Percentiles rank a stretch among this genome's conserved stretches.
Evolutionary conservation across 1,140 invertebrate genomes (phyloP).

Genomic region (Brachionus koreanus): DNA sequence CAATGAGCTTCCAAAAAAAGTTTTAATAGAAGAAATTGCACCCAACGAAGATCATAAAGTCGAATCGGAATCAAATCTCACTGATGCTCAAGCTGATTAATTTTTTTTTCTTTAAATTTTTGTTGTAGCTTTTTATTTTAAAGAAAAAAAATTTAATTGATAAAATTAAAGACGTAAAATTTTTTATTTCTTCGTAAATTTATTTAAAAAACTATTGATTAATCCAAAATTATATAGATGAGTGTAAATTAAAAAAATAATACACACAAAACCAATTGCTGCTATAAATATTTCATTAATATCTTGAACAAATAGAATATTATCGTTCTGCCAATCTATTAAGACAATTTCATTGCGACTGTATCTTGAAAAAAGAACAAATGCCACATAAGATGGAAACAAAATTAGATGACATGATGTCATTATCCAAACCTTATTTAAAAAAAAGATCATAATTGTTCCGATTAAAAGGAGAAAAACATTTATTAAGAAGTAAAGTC

Average conservation of each 20-base stretch:
- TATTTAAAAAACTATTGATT: not conserved
- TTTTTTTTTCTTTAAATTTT: not conserved
- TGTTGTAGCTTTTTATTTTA: not conserved
- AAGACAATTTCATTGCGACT: not conserved
- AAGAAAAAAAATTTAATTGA: not conserved
- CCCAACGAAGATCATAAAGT: not conserved
- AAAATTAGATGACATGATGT: not conserved
- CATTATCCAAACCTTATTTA: not conserved
- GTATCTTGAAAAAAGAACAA: not conserved
- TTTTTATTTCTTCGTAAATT: too few relatives aligned
- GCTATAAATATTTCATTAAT: not conserved
- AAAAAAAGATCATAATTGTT: not conserved
- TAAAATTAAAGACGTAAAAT: too few relatives aligned
- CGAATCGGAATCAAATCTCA: not conserved
- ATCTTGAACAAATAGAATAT: not conserved
- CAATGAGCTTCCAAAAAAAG: not conserved
- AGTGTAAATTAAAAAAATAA: not conserved
- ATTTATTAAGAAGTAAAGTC: not conserved
- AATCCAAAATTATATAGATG: not conserved
- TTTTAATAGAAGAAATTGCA: conserved; percentile 22
- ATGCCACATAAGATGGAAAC: not conserved
- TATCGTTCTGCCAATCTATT: not conserved
- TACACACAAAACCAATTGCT: not conserved
- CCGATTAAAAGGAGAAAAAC: not conserved
- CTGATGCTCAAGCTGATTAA: not conserved